phyloP scores from a whole-genome alignment of 2,113 vertebrate species.

The Solea solea region DNA sequence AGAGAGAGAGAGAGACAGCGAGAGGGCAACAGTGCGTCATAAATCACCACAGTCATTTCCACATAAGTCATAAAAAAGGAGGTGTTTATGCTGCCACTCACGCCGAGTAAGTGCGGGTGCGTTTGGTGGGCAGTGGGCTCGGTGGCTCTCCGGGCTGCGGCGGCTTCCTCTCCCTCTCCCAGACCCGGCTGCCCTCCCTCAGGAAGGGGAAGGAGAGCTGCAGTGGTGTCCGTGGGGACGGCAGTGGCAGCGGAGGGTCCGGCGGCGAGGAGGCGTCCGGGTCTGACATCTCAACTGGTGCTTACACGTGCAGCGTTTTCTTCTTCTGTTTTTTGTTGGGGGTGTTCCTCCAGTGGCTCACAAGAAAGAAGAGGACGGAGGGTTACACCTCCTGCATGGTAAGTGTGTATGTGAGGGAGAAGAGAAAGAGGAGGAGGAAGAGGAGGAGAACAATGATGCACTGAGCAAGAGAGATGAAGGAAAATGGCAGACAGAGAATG shows the following conservation, averaged over 20 bases:
- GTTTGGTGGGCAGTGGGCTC: conserved; percentile 95
- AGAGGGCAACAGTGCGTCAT: not conserved
- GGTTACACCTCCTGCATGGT: conserved; percentile 70
- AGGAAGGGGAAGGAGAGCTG: conserved; percentile 93
- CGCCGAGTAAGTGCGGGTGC: conserved; percentile 97
- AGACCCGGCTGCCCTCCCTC: conserved; percentile 90
- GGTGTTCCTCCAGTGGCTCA: conserved; percentile 15
- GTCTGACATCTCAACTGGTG: conserved; percentile 84
- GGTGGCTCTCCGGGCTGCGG: conserved; percentile 87
- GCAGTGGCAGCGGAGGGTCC: conserved; percentile 82
- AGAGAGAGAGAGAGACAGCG: not conserved
- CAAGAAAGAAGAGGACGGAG: conserved; percentile 34
- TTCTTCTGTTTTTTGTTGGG: not conserved
- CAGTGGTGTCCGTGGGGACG: conserved; percentile 86
- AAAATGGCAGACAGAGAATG: not conserved
- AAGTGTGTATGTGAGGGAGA: not conserved
- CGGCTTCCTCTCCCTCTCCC: conserved; percentile 91
- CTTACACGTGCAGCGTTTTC: conserved; percentile 2
- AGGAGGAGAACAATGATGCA: not conserved
- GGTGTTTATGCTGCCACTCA: conserved; percentile 78
- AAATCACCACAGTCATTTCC: conserved; percentile 1
- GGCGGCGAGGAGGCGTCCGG: conserved; percentile 77
- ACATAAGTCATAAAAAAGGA: too few species aligned
- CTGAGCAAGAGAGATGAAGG: not conserved
- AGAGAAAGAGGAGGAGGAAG: conserved; percentile 9